Evolutionary conservation across 2,113 vertebrate genomes (phyloP).

Genomic region (Hippocampus barbouri): DNA sequence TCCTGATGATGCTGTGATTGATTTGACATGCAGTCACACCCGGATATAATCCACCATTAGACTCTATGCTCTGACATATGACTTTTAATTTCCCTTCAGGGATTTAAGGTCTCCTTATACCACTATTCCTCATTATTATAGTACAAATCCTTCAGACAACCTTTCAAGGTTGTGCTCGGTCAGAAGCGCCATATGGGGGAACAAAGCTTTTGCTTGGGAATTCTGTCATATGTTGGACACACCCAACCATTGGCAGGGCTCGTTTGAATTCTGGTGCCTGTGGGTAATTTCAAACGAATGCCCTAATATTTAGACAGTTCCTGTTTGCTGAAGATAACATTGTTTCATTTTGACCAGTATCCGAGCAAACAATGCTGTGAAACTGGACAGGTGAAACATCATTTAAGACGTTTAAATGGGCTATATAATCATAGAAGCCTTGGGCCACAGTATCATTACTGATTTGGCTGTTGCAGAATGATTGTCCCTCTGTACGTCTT

Average conservation of each 20-base stretch:
- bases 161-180: background rate
- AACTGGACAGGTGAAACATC: slow-evolving; percentile 42
- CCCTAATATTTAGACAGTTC: background rate
- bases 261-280: slow-evolving; percentile 1
- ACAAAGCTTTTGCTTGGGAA: slow-evolving; percentile 11
- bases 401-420: background rate
- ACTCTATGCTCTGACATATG: too few species aligned
- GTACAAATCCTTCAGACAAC: background rate
- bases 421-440: slow-evolving; percentile 44
- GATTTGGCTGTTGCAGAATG: slow-evolving; percentile 51
- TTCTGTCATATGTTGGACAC: slow-evolving; percentile 9
- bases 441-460: background rate
- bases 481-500: slow-evolving; percentile 48
- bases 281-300: background rate
- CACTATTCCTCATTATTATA: background rate
- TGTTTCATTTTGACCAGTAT: slow-evolving; percentile 6
- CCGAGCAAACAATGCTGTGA: slow-evolving; percentile 38
- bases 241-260: background rate
- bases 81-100: too few species aligned
- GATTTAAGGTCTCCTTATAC: background rate
- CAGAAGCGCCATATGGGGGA: background rate
- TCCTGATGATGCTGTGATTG: too few species aligned
- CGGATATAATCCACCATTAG: too few species aligned
- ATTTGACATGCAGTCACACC: too few species aligned
- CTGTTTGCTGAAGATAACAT: slow-evolving; percentile 37